These are phyloP conservation scores for Hafferia zeledoni DNA, from an alignment of 2,797 vertebrate genomes.

Conservation along the genomic window DNA sequence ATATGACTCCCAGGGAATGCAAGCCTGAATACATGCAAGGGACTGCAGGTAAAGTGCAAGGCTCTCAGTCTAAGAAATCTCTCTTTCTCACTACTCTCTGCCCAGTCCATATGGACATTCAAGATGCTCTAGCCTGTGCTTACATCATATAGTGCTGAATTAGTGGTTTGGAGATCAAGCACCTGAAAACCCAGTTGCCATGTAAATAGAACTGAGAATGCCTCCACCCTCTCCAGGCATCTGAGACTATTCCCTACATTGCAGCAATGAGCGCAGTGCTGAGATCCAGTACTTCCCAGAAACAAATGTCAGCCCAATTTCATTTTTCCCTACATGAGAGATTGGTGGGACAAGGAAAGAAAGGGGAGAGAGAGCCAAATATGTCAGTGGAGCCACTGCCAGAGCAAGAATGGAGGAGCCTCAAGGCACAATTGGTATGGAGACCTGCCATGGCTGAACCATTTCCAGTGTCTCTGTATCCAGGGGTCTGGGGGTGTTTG, in stretches of 20 bases:
- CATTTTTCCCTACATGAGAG: neutral
- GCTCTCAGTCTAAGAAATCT: neutral
- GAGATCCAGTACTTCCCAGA: neutral
- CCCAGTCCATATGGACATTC: neutral
- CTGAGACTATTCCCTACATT: neutral
- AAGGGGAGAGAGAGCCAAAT: neutral
- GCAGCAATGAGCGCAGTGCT: neutral
- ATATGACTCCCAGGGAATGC: neutral
- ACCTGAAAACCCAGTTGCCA: neutral
- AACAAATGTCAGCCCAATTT: neutral
- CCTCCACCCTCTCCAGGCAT: neutral
- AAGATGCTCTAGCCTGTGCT: neutral
- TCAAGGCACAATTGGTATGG: fast-evolving
- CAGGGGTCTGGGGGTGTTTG: fast-evolving
- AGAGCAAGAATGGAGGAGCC: neutral
- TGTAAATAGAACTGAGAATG: neutral
- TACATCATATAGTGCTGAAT: neutral
- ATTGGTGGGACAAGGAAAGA: neutral
- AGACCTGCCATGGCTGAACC: neutral
- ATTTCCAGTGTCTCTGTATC: neutral
- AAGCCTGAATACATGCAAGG: neutral
- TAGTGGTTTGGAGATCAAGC: neutral
- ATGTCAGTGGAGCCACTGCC: fast-evolving
- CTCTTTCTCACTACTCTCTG: neutral
- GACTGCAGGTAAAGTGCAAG: neutral